Percentiles rank a stretch among this genome's conserved stretches.
Evolutionary conservation across 2,888 invertebrate species (phyloP).

Genomic region (Oscheius myriophilus): DNA sequence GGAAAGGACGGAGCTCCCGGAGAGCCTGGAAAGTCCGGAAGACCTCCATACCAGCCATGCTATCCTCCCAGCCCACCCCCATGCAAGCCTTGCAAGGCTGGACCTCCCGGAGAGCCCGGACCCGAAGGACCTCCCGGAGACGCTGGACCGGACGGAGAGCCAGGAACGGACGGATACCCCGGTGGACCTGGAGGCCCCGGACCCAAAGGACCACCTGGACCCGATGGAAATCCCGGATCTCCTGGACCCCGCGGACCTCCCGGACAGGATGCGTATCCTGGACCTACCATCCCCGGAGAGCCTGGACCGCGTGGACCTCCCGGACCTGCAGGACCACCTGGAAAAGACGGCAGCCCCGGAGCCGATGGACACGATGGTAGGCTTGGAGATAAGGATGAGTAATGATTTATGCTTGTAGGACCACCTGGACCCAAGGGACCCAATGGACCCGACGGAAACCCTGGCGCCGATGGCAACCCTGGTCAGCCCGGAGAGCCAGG

Average conservation of each 20-base stretch:
- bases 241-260: slow-evolving; percentile 76
- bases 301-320: slow-evolving; percentile 34
- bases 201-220: slow-evolving; percentile 53
- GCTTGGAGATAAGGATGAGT: not conserved
- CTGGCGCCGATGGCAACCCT: slow-evolving; percentile 32
- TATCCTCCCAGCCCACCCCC: slow-evolving; percentile 60
- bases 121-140: slow-evolving; percentile 43
- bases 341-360: slow-evolving; percentile 45
- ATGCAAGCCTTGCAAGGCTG: slow-evolving; percentile 20
- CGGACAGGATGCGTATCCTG: slow-evolving; percentile 23
- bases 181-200: slow-evolving; percentile 32
- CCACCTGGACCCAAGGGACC: slow-evolving; percentile 33
- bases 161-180: slow-evolving; percentile 6
- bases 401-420: not conserved
- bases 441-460: slow-evolving; percentile 33
- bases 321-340: slow-evolving; percentile 45
- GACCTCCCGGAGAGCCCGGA: slow-evolving; percentile 34
- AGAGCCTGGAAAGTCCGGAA: slow-evolving; percentile 55
- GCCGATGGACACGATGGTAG: slow-evolving; percentile 26
- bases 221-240: slow-evolving; percentile 54
- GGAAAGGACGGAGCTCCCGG: slow-evolving; percentile 53
- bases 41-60: slow-evolving; percentile 58
- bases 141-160: slow-evolving; percentile 43
- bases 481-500: slow-evolving; percentile 28
- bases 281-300: slow-evolving; percentile 21